A percentile compares a stretch with the other conserved stretches of the same genome.
Evolutionary conservation across 2,888 invertebrate species (phyloP).

Genomic region (Coleophora flavipennella): DNA sequence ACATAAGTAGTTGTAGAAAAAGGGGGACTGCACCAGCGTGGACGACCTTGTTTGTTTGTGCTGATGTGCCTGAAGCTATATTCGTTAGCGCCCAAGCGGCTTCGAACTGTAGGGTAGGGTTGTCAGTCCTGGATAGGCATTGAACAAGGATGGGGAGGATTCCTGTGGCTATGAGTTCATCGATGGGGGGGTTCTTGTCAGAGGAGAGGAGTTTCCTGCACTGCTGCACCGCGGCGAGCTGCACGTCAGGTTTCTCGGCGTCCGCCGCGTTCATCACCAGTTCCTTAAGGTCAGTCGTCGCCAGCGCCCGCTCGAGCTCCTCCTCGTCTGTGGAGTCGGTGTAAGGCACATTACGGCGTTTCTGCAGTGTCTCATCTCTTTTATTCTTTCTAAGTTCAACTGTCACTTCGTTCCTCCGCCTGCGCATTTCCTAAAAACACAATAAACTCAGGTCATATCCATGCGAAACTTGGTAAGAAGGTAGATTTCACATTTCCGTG

Average conservation of each 20-base stretch:
- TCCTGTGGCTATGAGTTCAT: constrained; percentile 93
- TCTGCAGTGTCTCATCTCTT: constrained; percentile 96
- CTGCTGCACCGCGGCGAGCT: constrained; percentile 93
- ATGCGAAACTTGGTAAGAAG: not conserved
- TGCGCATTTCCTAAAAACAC: constrained; percentile 90
- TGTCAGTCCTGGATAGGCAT: constrained; percentile 89
- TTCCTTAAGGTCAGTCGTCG: constrained; percentile 82
- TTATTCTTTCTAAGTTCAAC: constrained; percentile 98
- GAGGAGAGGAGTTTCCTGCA: constrained; percentile 96
- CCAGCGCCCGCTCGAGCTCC: constrained; percentile 79
- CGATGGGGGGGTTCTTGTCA: constrained; percentile 98
- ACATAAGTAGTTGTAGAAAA: constrained; percentile 91
- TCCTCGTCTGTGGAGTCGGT: constrained; percentile 88
- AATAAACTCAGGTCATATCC: constrained; percentile 5
- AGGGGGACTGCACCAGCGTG: constrained; percentile 95
- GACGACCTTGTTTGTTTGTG: constrained; percentile 93
- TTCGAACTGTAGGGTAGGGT: constrained; percentile 94
- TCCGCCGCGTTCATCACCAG: constrained; percentile 91
- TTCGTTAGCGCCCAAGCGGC: constrained; percentile 98
- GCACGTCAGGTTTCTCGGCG: constrained; percentile 82
- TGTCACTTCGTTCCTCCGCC: constrained; percentile 96
- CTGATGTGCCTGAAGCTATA: constrained; percentile 94
- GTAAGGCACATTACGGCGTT: constrained; percentile 94
- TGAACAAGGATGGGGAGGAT: constrained; percentile 95
- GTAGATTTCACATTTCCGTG: no score